A percentile compares a stretch with the other conserved stretches of the same genome.
Evolutionary conservation across 2,113 vertebrate genomes (phyloP).

Genomic region (Bothrops jararaca): DNA sequence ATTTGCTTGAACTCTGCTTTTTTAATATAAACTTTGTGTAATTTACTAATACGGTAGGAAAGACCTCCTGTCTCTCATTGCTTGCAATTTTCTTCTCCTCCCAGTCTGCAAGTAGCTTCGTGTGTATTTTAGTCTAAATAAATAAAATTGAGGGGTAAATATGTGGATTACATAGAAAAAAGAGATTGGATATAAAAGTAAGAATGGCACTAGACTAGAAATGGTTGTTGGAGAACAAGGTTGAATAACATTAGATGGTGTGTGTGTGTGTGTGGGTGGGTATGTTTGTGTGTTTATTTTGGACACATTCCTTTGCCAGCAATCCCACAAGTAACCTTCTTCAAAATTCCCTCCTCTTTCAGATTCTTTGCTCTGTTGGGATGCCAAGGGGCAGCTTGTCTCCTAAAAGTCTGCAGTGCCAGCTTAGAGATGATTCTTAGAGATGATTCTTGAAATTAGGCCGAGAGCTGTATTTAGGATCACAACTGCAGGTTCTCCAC

Average conservation of each 20-base stretch:
- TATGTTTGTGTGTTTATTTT: background rate
- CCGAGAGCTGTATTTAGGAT: background rate
- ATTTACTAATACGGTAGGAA: constrained; percentile 19
- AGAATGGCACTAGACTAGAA: background rate
- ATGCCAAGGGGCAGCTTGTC: background rate
- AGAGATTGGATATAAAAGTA: background rate
- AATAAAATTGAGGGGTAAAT: background rate
- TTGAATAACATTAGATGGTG: background rate
- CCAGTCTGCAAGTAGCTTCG: background rate
- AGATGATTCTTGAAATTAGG: background rate
- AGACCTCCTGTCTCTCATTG: constrained; percentile 26
- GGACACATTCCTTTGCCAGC: background rate
- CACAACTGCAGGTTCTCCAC: background rate
- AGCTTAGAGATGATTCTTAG: background rate
- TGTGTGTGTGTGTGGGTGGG: background rate
- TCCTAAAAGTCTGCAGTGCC: background rate
- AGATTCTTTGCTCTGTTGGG: background rate
- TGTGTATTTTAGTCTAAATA: background rate
- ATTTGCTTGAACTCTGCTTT: constrained; percentile 54
- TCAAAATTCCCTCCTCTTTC: background rate
- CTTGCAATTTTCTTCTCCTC: constrained; percentile 8
- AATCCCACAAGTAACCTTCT: background rate
- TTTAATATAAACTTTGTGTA: constrained; percentile 33
- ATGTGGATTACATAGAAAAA: background rate
- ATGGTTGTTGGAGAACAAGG: background rate